Conservation (phyloP, 2,888 invertebrate genomes). For the Hetaerina titia region DNA sequence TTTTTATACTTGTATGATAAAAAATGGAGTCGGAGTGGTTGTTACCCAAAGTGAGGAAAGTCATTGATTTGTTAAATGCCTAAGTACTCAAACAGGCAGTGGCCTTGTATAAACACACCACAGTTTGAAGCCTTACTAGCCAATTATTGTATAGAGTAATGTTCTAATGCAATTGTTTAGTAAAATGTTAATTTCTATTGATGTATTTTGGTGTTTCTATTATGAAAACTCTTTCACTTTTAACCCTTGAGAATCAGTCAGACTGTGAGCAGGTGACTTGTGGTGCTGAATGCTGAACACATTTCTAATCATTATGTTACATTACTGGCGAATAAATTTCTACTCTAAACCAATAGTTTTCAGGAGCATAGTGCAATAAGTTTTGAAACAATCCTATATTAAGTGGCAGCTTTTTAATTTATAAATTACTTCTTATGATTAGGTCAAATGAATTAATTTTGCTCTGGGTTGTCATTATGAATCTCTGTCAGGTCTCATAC, state of each 20-base stretch:
- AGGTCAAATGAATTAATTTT: too few relatives aligned
- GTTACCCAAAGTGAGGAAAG: neutral
- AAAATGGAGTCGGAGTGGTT: neutral
- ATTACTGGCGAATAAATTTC: neutral
- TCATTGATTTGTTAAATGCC: constrained; percentile 20
- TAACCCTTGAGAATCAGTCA: neutral
- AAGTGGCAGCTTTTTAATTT: too few relatives aligned
- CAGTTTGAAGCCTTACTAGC: constrained; percentile 37
- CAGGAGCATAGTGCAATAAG: neutral
- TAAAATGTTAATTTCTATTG: constrained; percentile 13
- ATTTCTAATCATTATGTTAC: neutral
- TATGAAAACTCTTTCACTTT: neutral
- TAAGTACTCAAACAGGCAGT: constrained; percentile 28
- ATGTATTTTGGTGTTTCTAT: constrained; percentile 33
- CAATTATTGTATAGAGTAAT: constrained; percentile 22
- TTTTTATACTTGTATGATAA: constrained; percentile 34
- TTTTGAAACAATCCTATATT: too few relatives aligned
- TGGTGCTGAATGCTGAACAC: neutral
- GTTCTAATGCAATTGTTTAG: neutral
- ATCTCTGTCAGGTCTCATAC: too few relatives aligned
- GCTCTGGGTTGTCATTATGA: too few relatives aligned
- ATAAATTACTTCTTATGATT: too few relatives aligned
- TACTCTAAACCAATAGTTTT: neutral
- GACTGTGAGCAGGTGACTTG: neutral
- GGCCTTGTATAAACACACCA: constrained; percentile 28